These are phyloP conservation scores for Ceraclea dissimilis DNA, from an alignment of 2,888 invertebrate species.

Conservation along the genomic window DNA sequence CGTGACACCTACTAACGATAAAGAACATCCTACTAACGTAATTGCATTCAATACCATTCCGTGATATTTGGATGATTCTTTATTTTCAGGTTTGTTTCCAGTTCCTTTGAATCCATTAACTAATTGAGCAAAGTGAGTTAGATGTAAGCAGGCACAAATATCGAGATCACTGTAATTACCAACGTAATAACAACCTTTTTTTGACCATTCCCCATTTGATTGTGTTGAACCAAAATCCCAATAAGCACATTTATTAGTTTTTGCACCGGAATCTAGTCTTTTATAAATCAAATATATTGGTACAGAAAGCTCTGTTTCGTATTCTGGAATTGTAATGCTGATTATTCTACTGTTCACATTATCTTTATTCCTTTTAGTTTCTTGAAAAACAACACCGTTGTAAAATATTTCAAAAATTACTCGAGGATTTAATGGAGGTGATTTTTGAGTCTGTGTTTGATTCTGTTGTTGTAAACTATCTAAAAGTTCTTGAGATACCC, in stretches of 20 bases:
- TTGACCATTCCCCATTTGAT: conserved; percentile 47
- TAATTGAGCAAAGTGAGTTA: conserved; percentile 55
- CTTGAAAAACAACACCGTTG: conserved; percentile 49
- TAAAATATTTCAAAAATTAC: conserved; percentile 48
- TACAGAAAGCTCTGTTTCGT: conserved; percentile 45
- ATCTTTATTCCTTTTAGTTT: conserved; percentile 32
- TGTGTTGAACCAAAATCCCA: conserved; percentile 45
- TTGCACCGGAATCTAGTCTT: conserved; percentile 26
- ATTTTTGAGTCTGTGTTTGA: neutral
- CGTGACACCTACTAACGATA: conserved; percentile 51
- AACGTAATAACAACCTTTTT: conserved; percentile 44
- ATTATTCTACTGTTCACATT: conserved; percentile 46
- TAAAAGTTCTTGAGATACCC: conserved; percentile 42
- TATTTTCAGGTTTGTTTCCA: conserved; percentile 24
- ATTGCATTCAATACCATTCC: conserved; percentile 47
- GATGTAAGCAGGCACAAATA: conserved; percentile 48
- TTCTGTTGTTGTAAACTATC: conserved; percentile 33
- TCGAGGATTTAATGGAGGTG: conserved; percentile 29
- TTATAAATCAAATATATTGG: conserved; percentile 49
- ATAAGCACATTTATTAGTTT: conserved; percentile 42
- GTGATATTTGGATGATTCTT: conserved; percentile 32
- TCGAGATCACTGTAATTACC: conserved; percentile 31
- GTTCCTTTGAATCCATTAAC: conserved; percentile 29
- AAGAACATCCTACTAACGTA: conserved; percentile 49
- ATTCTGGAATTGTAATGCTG: conserved; percentile 54